Base-by-base conservation (phyloP, 2,797 vertebrate genomes). In the Onychomys arenicola region DNA sequence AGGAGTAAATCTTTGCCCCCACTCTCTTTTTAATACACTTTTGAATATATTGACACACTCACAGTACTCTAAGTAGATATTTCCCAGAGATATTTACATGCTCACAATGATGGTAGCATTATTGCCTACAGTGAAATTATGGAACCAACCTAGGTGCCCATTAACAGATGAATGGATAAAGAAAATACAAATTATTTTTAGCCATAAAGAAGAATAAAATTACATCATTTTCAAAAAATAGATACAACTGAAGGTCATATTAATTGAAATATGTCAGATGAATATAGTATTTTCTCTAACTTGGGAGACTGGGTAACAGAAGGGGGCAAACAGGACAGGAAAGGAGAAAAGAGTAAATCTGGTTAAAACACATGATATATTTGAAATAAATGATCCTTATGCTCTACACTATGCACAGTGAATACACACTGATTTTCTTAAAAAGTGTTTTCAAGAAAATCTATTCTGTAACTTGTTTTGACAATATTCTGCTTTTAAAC, bases 401-500 rank as follows among this genome's bases (percentile, higher is more conserved):
- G 73, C 11, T 89, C 27, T 34, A 61, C 7, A 75, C 37, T 76
- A 46, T 49, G 57, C 6, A 16, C 19, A 61, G 11, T 89, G 29
- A 43, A 32, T 87, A 63, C 34, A n/a, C 21, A 43, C 27, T 40
- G 23, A 90, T 61, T 86, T 86, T 86, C 83, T 85, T 34, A 25
- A 65, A 80, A 97, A 49, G 25, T 2, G 7, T 55, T 34, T 49
- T 89, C 52, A 52, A 52, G 8, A 93, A 91, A 89, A 91, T 46
- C 21, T 57, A 65, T 96, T 94, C 57, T 81, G 8, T 69, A 96
- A 40, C n/a, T 67, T 97, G 52, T 81, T 97, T 98, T 98, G 96
- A 94, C 65, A 94, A 98, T 98, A 97, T 98, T 88, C 89, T 93
- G 10, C 75, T 97, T 98, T 98, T 95, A 97, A 93, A 86, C 88